A percentile compares a stretch with the other conserved stretches of the same genome.
Conservation (phyloP, 2,797 vertebrate genomes). For the Paramormyrops hopkinsi region DNA sequence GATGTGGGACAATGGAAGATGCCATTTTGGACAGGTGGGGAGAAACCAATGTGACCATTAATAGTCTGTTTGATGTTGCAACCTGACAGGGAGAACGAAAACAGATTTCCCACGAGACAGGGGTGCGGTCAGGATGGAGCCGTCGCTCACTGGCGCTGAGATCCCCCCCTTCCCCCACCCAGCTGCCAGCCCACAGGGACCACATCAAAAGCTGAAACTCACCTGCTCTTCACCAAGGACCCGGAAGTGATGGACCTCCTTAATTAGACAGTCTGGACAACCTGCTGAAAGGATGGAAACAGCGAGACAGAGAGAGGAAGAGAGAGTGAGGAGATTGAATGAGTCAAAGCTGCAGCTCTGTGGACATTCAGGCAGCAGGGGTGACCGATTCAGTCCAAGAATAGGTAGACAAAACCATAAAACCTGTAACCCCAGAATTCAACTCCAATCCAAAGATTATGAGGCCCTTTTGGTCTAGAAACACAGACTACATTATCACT, state of each 20-base stretch:
- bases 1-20: not conserved
- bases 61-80: constrained; percentile 49
- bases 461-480: not conserved
- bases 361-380: not conserved
- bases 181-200: constrained; percentile 45
- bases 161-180: constrained; percentile 10
- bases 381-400: not conserved
- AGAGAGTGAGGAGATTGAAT: not conserved
- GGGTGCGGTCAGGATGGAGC: constrained; percentile 41
- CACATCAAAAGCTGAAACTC: constrained; percentile 45
- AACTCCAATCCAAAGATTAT: not conserved
- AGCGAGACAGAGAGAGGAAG: constrained; percentile 30
- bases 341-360: not conserved
- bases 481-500: not conserved
- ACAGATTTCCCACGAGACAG: constrained; percentile 21
- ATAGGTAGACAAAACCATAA: not conserved
- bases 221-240: constrained; percentile 83
- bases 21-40: constrained; percentile 26
- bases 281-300: constrained; percentile 64
- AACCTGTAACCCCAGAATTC: not conserved
- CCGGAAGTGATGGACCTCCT: constrained; percentile 86
- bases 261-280: constrained; percentile 78
- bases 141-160: constrained; percentile 39
- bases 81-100: constrained; percentile 49
- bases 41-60: constrained; percentile 61